Conservation (phyloP, 2,113 vertebrate species). For the Formicarius rufipectus region DNA sequence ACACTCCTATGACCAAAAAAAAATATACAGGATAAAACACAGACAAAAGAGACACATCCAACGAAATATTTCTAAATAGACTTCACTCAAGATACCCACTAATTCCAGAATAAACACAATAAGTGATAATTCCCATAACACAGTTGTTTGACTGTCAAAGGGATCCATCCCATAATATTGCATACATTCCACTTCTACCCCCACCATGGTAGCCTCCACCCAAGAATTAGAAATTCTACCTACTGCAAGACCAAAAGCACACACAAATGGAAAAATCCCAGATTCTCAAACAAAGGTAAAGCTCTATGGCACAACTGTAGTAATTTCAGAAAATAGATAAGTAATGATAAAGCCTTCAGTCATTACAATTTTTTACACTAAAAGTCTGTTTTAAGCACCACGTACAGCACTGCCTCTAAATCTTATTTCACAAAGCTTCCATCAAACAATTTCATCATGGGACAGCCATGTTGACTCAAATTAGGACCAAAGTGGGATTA, state of each 20-base stretch:
- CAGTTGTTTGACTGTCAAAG: background rate
- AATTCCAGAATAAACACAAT: background rate
- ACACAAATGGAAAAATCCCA: background rate
- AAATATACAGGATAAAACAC: background rate
- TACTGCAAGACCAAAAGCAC: background rate
- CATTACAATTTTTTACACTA: background rate
- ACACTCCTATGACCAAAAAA: background rate
- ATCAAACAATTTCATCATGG: background rate
- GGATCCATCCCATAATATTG: background rate
- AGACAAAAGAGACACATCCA: background rate
- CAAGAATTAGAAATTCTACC: accelerated
- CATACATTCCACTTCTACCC: background rate
- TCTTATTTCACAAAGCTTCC: background rate
- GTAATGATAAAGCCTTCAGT: background rate
- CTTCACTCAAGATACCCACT: background rate
- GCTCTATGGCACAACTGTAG: background rate
- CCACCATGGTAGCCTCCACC: accelerated
- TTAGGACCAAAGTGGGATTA: background rate
- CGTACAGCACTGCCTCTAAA: background rate
- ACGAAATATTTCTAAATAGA: background rate
- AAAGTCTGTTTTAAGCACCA: background rate
- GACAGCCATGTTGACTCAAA: background rate
- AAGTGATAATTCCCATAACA: background rate
- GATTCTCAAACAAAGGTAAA: background rate
- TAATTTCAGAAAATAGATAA: background rate